Evolutionary conservation across 92 coral and sea anemone species (phyloP).

Genomic region (Palythoa caribaeorum): DNA sequence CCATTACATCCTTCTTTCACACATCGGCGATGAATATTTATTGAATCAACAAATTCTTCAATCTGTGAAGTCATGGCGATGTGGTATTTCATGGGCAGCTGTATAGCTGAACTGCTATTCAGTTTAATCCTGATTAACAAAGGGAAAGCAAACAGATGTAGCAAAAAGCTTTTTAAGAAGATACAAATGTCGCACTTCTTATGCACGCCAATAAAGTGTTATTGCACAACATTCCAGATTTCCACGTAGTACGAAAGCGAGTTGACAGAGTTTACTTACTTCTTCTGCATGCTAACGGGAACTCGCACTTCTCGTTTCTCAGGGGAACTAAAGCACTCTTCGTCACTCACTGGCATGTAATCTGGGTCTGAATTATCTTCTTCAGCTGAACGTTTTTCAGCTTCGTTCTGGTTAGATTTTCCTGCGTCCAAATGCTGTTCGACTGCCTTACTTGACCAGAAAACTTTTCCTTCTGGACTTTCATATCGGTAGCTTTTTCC

Average conservation of each 20-base stretch:
- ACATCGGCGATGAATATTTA: slow-evolving; percentile 19
- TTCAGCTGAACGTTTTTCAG: not conserved
- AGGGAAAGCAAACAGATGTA: not conserved
- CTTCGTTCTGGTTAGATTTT: slow-evolving; percentile 1
- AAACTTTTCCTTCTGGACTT: slow-evolving; percentile 6
- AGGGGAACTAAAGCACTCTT: slow-evolving; percentile 3
- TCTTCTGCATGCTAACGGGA: not conserved
- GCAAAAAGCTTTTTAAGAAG: slow-evolving; percentile 6
- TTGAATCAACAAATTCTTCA: slow-evolving; percentile 5
- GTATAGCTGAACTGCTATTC: not conserved
- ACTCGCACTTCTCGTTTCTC: slow-evolving; percentile 20
- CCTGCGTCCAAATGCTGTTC: slow-evolving; percentile 17
- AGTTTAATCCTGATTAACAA: slow-evolving; percentile 2
- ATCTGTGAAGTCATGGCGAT: slow-evolving; percentile 18
- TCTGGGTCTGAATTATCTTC: slow-evolving; percentile 23
- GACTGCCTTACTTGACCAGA: slow-evolving; percentile 14
- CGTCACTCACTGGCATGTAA: slow-evolving; percentile 9
- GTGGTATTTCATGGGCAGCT: slow-evolving; percentile 15
- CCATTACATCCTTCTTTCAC: slow-evolving; percentile 21
- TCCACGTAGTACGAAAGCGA: not conserved
- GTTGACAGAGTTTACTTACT: not conserved
- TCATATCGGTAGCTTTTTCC: slow-evolving; percentile 20
- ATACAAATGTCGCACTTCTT: slow-evolving; percentile 1
- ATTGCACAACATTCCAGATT: not conserved
- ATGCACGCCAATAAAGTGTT: not conserved